Conservation (phyloP, 2,797 vertebrate genomes). For the Rhinatrema bivittatum region DNA sequence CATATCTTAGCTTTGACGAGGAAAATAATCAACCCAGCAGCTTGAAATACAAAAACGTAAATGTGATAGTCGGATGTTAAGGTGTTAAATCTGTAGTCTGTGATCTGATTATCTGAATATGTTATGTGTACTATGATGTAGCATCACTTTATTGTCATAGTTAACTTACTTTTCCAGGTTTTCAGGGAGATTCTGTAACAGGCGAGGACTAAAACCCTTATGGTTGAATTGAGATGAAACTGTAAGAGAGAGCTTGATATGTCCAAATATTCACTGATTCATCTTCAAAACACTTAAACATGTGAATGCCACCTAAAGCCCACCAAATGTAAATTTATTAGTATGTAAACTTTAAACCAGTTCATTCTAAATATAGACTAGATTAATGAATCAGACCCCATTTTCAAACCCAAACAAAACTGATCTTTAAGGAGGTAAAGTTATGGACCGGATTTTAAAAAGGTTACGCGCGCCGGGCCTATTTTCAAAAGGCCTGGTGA, state of each 20-base stretch:
- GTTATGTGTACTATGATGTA: slow-evolving; percentile 10
- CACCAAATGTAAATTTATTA: slow-evolving; percentile 16
- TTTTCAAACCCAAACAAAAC: slow-evolving; percentile 31
- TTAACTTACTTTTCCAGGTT: slow-evolving; percentile 20
- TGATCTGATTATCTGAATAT: slow-evolving; percentile 8
- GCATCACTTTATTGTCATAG: slow-evolving; percentile 6
- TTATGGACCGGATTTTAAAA: no score
- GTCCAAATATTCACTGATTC: slow-evolving; percentile 18
- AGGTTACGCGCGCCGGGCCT: no score
- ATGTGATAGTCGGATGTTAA: no score
- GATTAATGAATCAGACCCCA: slow-evolving; percentile 24
- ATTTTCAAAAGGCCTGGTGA: no score
- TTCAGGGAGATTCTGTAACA: slow-evolving; percentile 35
- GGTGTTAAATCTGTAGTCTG: background rate
- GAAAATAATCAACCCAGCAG: no score
- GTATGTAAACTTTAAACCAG: slow-evolving; percentile 17
- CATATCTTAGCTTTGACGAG: no score
- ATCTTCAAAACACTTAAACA: slow-evolving; percentile 28
- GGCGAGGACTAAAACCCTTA: slow-evolving; percentile 11
- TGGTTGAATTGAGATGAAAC: slow-evolving; percentile 21
- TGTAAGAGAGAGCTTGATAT: slow-evolving; percentile 11
- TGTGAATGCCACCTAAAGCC: slow-evolving; percentile 19
- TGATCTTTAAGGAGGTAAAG: slow-evolving; percentile 20
- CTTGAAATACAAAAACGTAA: no score
- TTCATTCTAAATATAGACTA: slow-evolving; percentile 18